Percentiles rank a stretch among this genome's conserved stretches.
phyloP scores from a whole-genome alignment of 2,113 vertebrate species.

The Scomber japonicus region DNA sequence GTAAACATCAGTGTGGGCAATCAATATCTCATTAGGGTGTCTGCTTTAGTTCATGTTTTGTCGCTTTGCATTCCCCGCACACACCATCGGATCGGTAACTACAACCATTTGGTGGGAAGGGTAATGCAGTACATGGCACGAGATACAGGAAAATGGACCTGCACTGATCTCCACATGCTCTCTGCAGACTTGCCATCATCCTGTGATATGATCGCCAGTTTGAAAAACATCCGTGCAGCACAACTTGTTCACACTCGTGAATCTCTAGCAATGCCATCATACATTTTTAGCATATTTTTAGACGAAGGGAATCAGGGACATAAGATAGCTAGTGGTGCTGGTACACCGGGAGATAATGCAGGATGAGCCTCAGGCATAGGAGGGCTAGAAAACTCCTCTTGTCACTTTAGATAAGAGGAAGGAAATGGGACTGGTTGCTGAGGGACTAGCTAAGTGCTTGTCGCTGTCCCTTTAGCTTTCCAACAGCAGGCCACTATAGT shows the following conservation, averaged over 20 bases:
- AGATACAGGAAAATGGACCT: conserved; percentile 33
- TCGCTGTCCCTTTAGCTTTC: conserved; percentile 75
- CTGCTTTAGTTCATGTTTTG: conserved; percentile 71
- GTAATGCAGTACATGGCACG: conserved; percentile 13
- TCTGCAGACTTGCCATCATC: conserved; percentile 30
- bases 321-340: conserved; percentile 65
- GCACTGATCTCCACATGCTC: conserved; percentile 17
- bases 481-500: conserved; percentile 56
- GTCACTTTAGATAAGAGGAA: conserved; percentile 83
- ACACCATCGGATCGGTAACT: conserved; percentile 47
- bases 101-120: conserved; percentile 39
- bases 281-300: conserved; percentile 72
- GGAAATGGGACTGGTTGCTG: conserved; percentile 77
- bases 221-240: conserved; percentile 50
- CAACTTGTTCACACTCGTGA: conserved; percentile 31
- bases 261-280: conserved; percentile 58
- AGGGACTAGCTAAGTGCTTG: conserved; percentile 82
- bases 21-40: conserved; percentile 77
- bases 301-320: conserved; percentile 56
- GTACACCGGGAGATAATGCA: conserved; percentile 75
- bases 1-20: conserved; percentile 69
- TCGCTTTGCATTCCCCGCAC: conserved; percentile 65
- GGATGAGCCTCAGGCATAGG: conserved; percentile 75
- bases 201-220: conserved; percentile 40
- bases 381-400: conserved; percentile 72